Base-by-base conservation (phyloP, 2,888 invertebrate genomes). In the Cheilosia scutellata region DNA sequence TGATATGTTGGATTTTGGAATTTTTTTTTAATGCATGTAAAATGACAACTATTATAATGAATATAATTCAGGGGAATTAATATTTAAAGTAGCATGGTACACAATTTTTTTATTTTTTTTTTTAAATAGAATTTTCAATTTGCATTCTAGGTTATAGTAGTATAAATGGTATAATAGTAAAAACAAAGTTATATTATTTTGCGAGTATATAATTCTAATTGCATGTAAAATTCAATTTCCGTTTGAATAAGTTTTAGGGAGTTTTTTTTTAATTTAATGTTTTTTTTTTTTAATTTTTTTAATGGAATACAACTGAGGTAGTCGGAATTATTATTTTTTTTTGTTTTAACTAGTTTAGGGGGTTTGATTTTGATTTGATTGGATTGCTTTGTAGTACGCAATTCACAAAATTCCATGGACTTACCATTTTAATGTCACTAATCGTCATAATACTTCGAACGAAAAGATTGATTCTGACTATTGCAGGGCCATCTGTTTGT, bases 361-460 rank as follows among this genome's bases (percentile, higher is more conserved):
- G 51, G 4, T 58, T 47, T 63, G 47, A 51, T 57, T 62, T 74
- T 63, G 80, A 76, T 20, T 20, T 70, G 80, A 76, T 84, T 82
- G 86, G 80, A 76, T 84, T 82, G 86, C 76, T 66, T 80, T 80
- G 65, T 33, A 57, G 75, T 65, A 63, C 55, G 71, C 76, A 72
- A 71, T 82, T 82, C 71, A 86, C 72, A 31, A 72, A 51, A 72
- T 68, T 76, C 82, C 84, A 82, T 88, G 80, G 93, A 97, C 98
- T 98, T 96, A 98, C 98, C 98, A 98, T 98, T 95, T 98, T 98
- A 94, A 97, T 98, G 95, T 98, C 98, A 96, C 98, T 98, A 95
- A 98, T 98, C 93, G 98, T 98, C 93, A 97, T 97, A 93, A 98
- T 97, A 96, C 97, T 98, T 95, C 98, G 95, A 94, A 98, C 97